Evolutionary conservation across 2,888 invertebrate species (phyloP).

Genomic region (Heteromyza rotundicornis): DNA sequence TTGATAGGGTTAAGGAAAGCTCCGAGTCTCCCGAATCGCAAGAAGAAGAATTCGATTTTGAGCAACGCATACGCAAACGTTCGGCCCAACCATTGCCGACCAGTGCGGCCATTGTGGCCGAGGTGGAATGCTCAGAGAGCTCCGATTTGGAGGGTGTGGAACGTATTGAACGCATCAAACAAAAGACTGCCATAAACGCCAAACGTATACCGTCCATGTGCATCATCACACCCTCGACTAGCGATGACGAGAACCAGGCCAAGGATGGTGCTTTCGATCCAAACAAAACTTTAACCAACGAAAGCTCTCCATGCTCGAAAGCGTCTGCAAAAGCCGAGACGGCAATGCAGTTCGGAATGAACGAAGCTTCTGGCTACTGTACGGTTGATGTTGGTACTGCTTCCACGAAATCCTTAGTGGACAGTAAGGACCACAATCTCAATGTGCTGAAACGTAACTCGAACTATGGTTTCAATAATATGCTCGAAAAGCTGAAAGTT

Average conservation of each 20-base stretch:
- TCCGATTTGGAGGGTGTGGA: conserved; percentile 89
- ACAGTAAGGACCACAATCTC: conserved; percentile 56
- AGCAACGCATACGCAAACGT: conserved; percentile 39
- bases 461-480: conserved; percentile 72
- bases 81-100: conserved; percentile 43
- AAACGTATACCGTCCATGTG: conserved; percentile 92
- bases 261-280: conserved; percentile 39
- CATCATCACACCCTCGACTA: conserved; percentile 85
- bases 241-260: conserved; percentile 76
- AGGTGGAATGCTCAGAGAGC: conserved; percentile 85
- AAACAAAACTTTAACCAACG: conserved; percentile 64
- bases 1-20: conserved; percentile 10
- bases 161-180: conserved; percentile 82
- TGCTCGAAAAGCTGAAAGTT: conserved; percentile 75
- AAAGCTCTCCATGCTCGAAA: conserved; percentile 59
- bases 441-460: conserved; percentile 59
- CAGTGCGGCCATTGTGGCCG: conserved; percentile 52
- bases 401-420: conserved; percentile 34
- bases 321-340: conserved; percentile 20
- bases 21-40: conserved; percentile 42
- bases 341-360: conserved; percentile 23
- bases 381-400: conserved; percentile 23
- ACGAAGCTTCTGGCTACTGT: conserved; percentile 34
- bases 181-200: conserved; percentile 85
- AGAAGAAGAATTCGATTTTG: conserved; percentile 60